Conservation (phyloP, 2,113 vertebrate species). For the Ceyx melanurus region DNA sequence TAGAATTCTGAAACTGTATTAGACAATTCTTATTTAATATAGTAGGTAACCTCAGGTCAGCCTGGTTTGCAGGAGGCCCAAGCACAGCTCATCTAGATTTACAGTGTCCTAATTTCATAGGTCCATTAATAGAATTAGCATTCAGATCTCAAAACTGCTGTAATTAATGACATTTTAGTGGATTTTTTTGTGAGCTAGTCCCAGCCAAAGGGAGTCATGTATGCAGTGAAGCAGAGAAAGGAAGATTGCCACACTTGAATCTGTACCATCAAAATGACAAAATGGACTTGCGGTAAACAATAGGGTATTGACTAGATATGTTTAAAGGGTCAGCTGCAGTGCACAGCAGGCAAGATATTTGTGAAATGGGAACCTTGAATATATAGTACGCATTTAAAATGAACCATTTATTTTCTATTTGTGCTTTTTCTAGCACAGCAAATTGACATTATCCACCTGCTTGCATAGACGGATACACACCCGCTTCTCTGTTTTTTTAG, state of each 20-base stretch:
- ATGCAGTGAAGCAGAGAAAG: constrained; percentile 59
- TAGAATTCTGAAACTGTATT: constrained; percentile 22
- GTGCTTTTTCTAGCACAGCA: constrained; percentile 47
- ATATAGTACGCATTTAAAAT: constrained; percentile 52
- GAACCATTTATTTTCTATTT: constrained; percentile 54
- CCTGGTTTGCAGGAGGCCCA: neutral
- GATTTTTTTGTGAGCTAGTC: constrained; percentile 10
- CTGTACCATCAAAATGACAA: constrained; percentile 69
- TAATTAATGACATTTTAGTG: constrained; percentile 65
- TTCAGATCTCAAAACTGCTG: constrained; percentile 37
- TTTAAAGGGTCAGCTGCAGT: constrained; percentile 69
- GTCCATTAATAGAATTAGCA: constrained; percentile 66
- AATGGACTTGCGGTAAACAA: constrained; percentile 61
- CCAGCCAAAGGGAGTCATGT: constrained; percentile 45
- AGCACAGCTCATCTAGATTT: constrained; percentile 43
- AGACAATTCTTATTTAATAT: constrained; percentile 31
- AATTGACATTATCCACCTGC: constrained; percentile 55
- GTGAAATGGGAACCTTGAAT: constrained; percentile 67
- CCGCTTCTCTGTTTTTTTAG: constrained; percentile 33
- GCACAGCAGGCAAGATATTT: constrained; percentile 72
- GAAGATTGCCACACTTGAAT: constrained; percentile 64
- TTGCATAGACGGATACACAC: neutral
- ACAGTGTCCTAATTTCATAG: constrained; percentile 63
- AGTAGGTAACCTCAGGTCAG: constrained; percentile 35
- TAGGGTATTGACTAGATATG: constrained; percentile 58